These are phyloP conservation scores for Sphecodes monilicornis DNA, from an alignment of 2,888 invertebrate genomes.

Conservation along the genomic window DNA sequence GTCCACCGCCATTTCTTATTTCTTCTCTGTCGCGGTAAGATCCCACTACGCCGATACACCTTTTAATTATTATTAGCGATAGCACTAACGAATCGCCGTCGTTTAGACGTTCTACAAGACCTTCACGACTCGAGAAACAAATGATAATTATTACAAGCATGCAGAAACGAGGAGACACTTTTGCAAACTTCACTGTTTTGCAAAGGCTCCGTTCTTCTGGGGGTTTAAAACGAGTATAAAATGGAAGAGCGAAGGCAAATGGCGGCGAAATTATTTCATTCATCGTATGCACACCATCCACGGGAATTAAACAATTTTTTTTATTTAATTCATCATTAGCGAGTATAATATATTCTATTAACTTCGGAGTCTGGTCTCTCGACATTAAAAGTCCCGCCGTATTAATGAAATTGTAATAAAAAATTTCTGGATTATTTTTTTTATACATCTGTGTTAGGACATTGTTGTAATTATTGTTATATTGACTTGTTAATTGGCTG, in stretches of 20 bases:
- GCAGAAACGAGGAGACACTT: neutral
- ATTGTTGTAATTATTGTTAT: neutral
- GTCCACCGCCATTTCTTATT: conserved; percentile 15
- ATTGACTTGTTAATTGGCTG: too few relatives aligned
- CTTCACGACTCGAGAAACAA: neutral
- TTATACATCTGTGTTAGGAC: neutral
- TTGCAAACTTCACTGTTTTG: neutral
- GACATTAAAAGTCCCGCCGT: too few relatives aligned
- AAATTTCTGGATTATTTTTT: too few relatives aligned
- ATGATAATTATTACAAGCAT: neutral
- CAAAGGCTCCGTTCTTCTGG: neutral
- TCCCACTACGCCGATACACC: neutral
- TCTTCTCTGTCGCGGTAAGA: neutral
- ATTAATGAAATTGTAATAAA: too few relatives aligned
- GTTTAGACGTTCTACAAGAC: neutral
- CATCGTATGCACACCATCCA: too few relatives aligned
- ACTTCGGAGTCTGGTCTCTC: too few relatives aligned
- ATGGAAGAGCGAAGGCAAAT: too few relatives aligned
- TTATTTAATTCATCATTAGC: too few relatives aligned
- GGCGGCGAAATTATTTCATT: too few relatives aligned
- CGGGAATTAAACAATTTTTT: too few relatives aligned
- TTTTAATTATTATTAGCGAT: neutral
- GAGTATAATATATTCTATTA: too few relatives aligned
- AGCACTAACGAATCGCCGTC: neutral
- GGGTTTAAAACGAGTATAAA: neutral